phyloP scores from a whole-genome alignment of 2,888 invertebrate genomes.

The Drymonia ruficornis region DNA sequence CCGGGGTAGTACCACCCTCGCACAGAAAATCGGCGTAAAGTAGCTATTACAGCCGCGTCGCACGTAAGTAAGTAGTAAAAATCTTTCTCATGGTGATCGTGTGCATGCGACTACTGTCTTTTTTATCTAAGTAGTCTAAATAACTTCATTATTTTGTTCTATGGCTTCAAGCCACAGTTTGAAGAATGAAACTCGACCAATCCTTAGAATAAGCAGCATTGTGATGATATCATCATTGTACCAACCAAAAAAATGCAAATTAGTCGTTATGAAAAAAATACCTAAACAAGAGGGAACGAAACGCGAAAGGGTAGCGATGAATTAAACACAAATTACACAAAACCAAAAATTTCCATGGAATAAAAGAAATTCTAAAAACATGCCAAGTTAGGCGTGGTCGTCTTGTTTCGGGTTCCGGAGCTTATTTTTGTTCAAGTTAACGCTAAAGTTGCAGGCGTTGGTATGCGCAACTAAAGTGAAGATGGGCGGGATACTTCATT shows the following conservation, averaged over 20 bases:
- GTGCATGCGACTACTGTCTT: too few relatives aligned
- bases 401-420: not conserved
- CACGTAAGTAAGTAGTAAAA: too few relatives aligned
- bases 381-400: not conserved
- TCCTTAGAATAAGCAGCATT: constrained; percentile 12
- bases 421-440: too few relatives aligned
- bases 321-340: constrained; percentile 59
- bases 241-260: constrained; percentile 44
- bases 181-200: constrained; percentile 6
- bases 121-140: too few relatives aligned
- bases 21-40: too few relatives aligned
- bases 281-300: constrained; percentile 39
- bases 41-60: too few relatives aligned
- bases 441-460: too few relatives aligned
- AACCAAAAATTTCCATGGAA: constrained; percentile 41
- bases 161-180: not conserved
- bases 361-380: constrained; percentile 36
- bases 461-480: too few relatives aligned
- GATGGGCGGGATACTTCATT: too few relatives aligned
- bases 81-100: too few relatives aligned
- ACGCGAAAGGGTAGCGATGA: constrained; percentile 44
- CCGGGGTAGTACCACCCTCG: too few relatives aligned
- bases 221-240: constrained; percentile 10
- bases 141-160: not conserved
- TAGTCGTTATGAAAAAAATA: constrained; percentile 42